Base-by-base conservation (phyloP, 2,113 vertebrate species). In the Nannospalax galili region DNA sequence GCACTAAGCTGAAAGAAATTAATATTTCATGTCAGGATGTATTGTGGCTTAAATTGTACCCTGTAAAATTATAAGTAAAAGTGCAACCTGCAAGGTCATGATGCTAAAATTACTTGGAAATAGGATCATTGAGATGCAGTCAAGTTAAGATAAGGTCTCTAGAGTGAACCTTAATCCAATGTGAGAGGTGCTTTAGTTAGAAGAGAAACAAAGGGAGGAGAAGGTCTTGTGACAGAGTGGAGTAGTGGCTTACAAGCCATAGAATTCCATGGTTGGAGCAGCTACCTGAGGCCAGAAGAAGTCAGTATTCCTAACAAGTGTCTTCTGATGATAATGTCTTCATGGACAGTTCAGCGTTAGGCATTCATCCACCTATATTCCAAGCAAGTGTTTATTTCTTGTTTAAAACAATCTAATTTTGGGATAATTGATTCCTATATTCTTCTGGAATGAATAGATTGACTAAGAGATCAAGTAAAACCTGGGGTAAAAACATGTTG, bases 281-380 rank as follows among this genome's bases (percentile, higher is more conserved):
- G 45, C 7, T 20, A 48, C n/a, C 2, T 12, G 30, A 58, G 72
- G 19, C 42, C 37, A 7, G 5, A 19, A 40, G 14, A 91, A 19
- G 15, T 19, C 32, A n/a, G 0, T 11, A 17, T 20, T 70, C 28
- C 0, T 4, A 35, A 64, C 24, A 56, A n/a, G 9, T 7, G 15
- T 3, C 11, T 37, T 8, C 12, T 24, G 75, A 28, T 1, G 14
- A 70, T 5, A 6, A 12, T 1, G 6, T 4, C 24, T 20, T 40
- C 28, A 3, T 17, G 3, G 16, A 77, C 0, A 15, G 0, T 5
- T 9, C 22, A 20, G 28, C 26, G 37, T 58, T 19, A n/a, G n/a
- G 42, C 20, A 90, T 77, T 32, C 52, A 8, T n/a, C 1, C 4
- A 56, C 52, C 30, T 67, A 3, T 32, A 19, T 70, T 80, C 7